Percentiles rank a stretch among this genome's conserved stretches.
phyloP scores from a whole-genome alignment of 1,140 invertebrate genomes.

The Meloidogyne floridensis region DNA sequence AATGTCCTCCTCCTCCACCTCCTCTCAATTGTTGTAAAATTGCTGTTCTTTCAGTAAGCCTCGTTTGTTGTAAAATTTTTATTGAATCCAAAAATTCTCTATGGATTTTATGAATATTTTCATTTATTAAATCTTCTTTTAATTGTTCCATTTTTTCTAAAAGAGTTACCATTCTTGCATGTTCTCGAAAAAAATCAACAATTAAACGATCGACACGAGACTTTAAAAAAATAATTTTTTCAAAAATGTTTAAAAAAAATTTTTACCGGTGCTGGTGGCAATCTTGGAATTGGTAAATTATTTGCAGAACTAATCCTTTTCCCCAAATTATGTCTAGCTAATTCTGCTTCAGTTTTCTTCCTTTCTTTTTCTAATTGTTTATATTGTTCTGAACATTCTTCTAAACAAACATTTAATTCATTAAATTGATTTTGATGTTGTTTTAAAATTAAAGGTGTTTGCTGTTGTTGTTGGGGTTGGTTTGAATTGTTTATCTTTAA shows the following conservation, averaged over 20 bases:
- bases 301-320: slow-evolving; percentile 80
- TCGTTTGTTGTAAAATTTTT: slow-evolving; percentile 55
- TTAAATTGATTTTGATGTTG: slow-evolving; percentile 6
- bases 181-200: slow-evolving; percentile 80
- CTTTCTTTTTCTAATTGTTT: slow-evolving; percentile 80
- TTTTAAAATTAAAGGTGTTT: slow-evolving; percentile 9
- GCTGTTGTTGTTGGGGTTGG: background rate
- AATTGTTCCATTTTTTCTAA: slow-evolving; percentile 64
- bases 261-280: slow-evolving; percentile 75
- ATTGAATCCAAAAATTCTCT: slow-evolving; percentile 60
- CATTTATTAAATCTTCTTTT: slow-evolving; percentile 41
- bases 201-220: slow-evolving; percentile 80
- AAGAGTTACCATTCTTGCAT: slow-evolving; percentile 72
- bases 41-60: slow-evolving; percentile 54
- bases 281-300: slow-evolving; percentile 78
- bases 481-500: too few species aligned
- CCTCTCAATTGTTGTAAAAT: slow-evolving; percentile 61
- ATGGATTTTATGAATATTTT: slow-evolving; percentile 51
- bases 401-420: slow-evolving; percentile 68
- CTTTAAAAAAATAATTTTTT: background rate
- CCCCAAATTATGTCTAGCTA: slow-evolving; percentile 79
- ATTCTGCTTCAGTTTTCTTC: slow-evolving; percentile 80
- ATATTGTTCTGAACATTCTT: slow-evolving; percentile 82
- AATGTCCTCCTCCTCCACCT: slow-evolving; percentile 59
- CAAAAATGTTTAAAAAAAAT: background rate